Evolutionary conservation across 2,797 vertebrate species (phyloP).

Genomic region (Muscicapa striata): DNA sequence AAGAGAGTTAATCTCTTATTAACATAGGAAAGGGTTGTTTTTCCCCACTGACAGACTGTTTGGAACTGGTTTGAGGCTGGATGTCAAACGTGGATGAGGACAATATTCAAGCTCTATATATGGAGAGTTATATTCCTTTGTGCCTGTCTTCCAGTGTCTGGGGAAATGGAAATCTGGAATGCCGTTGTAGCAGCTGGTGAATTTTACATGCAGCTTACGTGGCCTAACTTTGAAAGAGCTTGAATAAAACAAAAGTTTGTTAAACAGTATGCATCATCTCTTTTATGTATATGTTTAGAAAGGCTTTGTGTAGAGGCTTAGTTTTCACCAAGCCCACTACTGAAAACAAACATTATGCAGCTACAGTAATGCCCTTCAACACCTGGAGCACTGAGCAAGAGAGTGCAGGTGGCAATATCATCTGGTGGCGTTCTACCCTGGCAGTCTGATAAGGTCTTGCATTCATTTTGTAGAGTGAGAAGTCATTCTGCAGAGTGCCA

Average conservation of each 20-base stretch:
- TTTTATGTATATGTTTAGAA: neutral
- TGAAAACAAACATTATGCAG: neutral
- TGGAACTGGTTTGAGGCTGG: neutral
- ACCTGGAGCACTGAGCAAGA: neutral
- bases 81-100: neutral
- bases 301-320: neutral
- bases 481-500: neutral
- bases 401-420: neutral
- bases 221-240: slow-evolving; percentile 31
- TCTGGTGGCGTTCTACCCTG: neutral
- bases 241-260: slow-evolving; percentile 47
- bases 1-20: neutral
- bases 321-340: neutral
- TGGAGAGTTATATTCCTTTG: neutral
- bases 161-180: slow-evolving; percentile 24
- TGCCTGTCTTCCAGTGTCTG: slow-evolving; percentile 24
- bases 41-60: neutral
- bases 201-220: slow-evolving; percentile 5
- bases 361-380: neutral
- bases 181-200: neutral
- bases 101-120: neutral
- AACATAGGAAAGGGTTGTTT: neutral
- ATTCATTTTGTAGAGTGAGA: neutral
- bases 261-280: neutral
- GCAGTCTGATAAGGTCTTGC: neutral